These are phyloP conservation scores for Hermetia illucens DNA, from an alignment of 1,140 invertebrate species.

Conservation along the genomic window DNA sequence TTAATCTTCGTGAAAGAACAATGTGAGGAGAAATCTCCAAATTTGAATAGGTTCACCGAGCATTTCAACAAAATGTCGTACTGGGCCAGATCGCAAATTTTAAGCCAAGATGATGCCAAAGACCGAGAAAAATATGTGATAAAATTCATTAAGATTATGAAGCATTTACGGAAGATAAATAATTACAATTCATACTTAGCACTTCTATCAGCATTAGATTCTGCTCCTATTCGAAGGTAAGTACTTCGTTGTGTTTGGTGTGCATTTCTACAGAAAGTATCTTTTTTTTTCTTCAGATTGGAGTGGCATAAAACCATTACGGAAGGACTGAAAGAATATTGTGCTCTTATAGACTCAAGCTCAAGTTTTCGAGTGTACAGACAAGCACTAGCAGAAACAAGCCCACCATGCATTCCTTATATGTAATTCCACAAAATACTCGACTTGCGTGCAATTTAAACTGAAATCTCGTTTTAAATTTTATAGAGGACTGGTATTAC, in stretches of 20 bases:
- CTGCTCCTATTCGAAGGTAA: slow-evolving; percentile 70
- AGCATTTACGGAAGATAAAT: slow-evolving; percentile 88
- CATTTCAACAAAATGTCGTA: slow-evolving; percentile 99
- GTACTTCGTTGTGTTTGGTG: not conserved
- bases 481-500: slow-evolving; percentile 87
- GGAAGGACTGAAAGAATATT: slow-evolving; percentile 88
- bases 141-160: slow-evolving; percentile 99
- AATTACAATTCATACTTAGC: slow-evolving; percentile 99
- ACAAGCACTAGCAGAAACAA: slow-evolving; percentile 81
- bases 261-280: not conserved
- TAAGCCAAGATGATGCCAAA: slow-evolving; percentile 71
- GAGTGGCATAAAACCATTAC: slow-evolving; percentile 91
- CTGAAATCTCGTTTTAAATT: slow-evolving; percentile 9
- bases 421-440: slow-evolving; percentile 50
- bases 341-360: slow-evolving; percentile 88
- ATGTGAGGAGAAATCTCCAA: slow-evolving; percentile 90
- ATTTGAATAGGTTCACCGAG: slow-evolving; percentile 92
- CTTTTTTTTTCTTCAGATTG: slow-evolving; percentile 37
- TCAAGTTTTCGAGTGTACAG: slow-evolving; percentile 92
- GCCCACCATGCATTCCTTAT: slow-evolving; percentile 96
- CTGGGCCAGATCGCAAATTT: slow-evolving; percentile 75
- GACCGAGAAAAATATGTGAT: slow-evolving; percentile 92
- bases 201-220: slow-evolving; percentile 89
- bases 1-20: slow-evolving; percentile 95
- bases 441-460: not conserved